Base-by-base conservation (phyloP, 2,888 invertebrate species). In the Stenotaenia linearis region DNA sequence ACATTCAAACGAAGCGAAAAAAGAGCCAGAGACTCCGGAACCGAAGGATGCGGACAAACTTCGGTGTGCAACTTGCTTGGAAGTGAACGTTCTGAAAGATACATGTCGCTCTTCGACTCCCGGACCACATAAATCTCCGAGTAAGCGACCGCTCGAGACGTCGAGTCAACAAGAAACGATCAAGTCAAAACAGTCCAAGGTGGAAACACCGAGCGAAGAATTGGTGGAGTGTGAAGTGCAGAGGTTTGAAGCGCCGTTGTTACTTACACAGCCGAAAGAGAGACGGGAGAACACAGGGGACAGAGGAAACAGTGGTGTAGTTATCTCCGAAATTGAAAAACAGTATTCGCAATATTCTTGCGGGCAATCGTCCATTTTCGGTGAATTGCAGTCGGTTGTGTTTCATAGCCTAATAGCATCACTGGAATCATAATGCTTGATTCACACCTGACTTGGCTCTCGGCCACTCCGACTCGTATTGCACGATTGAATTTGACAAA, bases 361-460 rank as follows among this genome's bases (percentile, higher is more conserved):
- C 84, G 91, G 91, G 32, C 91, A 91, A 83, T 90, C 91, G 75
- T 90, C 91, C 83, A 89, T 91, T 87, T 88, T 90, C 84, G 90
- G 89, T 83, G 91, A 91, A 85, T 83, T 89, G 80, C 89, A 90
- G 84, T 89, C 87, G 82, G 89, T 89, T 83, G 89, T 89, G 84
- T 90, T 89, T 85, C 90, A 89, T 84, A 89, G 88, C 86, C 86
- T 90, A 82, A 88, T 90, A 80, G 89, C 90, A 15, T 90, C 90
- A 40, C 84, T 90, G 82, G 90, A 90, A 85, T 89, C 90, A 86
- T 87, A 45, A 81, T 56, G 56, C 40, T 32, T 4, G 9, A 32
- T 32, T 32, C 32, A 32, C 5, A 32, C 4, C 9, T 4, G n/a
- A n/a, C n/a, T n/a, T n/a, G n/a, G n/a, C n/a, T n/a, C n/a, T n/a